Percentiles rank a stretch among this genome's conserved stretches.
Evolutionary conservation across 64 coral and sea anemone genomes (phyloP).

Genomic region (Trachythela sp.): DNA sequence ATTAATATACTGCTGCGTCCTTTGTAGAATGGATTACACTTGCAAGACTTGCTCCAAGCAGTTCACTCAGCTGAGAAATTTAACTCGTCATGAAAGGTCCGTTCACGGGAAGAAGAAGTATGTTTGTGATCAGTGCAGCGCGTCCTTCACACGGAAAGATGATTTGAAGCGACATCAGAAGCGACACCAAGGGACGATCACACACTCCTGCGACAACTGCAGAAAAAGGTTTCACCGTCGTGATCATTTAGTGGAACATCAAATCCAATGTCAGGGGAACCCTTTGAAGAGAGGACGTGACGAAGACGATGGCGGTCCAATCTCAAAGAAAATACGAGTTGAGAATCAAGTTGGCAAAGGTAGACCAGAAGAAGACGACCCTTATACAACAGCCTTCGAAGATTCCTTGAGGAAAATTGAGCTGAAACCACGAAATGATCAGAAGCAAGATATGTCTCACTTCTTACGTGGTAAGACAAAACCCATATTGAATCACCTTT

Average conservation of each 20-base stretch:
- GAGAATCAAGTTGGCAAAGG: not conserved
- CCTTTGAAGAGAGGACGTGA: not conserved
- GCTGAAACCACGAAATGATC: not conserved
- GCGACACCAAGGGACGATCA: not conserved
- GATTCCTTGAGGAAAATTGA: conserved; percentile 23
- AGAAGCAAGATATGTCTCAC: conserved; percentile 24
- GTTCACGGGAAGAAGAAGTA: not conserved
- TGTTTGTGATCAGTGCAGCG: not conserved
- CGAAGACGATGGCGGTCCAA: not conserved
- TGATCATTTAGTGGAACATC: not conserved
- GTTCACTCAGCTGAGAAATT: not conserved
- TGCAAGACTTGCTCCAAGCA: not conserved
- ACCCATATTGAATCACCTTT: not conserved
- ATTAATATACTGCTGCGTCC: no score
- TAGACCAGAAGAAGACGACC: not conserved
- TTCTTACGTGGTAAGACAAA: conserved; percentile 19
- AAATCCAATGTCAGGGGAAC: not conserved
- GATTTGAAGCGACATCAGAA: not conserved
- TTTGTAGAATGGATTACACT: not conserved
- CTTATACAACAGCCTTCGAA: not conserved
- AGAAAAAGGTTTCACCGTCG: not conserved
- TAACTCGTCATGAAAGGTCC: not conserved
- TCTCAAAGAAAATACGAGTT: no score
- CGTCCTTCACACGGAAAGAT: not conserved
- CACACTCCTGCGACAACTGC: not conserved